These are phyloP conservation scores for Daphoenositta chrysoptera DNA, from an alignment of 2,113 vertebrate species.

Conservation along the genomic window DNA sequence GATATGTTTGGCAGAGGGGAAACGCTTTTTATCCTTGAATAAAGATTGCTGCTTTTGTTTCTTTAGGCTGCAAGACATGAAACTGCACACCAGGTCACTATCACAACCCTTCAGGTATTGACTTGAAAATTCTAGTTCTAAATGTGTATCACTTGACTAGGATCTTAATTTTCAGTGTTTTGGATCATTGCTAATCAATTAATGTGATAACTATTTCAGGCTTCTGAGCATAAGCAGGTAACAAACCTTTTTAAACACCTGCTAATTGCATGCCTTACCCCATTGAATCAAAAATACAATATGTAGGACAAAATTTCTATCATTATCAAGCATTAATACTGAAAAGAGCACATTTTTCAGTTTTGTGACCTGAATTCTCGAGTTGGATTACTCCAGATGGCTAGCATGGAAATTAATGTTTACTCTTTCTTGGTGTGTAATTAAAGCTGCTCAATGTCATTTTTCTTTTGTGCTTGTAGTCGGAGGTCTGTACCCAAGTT, in stretches of 20 bases:
- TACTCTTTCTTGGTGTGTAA: neutral
- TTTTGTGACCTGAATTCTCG: neutral
- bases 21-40: neutral
- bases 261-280: neutral
- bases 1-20: neutral
- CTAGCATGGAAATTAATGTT: neutral
- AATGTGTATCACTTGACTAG: neutral
- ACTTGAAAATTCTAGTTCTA: neutral
- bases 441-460: neutral
- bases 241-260: neutral
- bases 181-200: neutral
- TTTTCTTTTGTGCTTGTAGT: neutral
- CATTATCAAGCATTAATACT: neutral
- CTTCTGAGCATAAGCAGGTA: neutral
- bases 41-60: constrained; percentile 35
- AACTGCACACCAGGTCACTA: constrained; percentile 75
- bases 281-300: neutral
- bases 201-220: neutral
- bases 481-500: neutral
- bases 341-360: neutral
- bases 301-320: neutral
- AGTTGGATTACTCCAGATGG: neutral
- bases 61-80: constrained; percentile 80
- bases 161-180: neutral
- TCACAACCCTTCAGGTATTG: constrained; percentile 87